Percentiles rank a stretch among this genome's conserved stretches.
Evolutionary conservation across 2,113 vertebrate species (phyloP).

Genomic region (Kryptolebias marmoratus): DNA sequence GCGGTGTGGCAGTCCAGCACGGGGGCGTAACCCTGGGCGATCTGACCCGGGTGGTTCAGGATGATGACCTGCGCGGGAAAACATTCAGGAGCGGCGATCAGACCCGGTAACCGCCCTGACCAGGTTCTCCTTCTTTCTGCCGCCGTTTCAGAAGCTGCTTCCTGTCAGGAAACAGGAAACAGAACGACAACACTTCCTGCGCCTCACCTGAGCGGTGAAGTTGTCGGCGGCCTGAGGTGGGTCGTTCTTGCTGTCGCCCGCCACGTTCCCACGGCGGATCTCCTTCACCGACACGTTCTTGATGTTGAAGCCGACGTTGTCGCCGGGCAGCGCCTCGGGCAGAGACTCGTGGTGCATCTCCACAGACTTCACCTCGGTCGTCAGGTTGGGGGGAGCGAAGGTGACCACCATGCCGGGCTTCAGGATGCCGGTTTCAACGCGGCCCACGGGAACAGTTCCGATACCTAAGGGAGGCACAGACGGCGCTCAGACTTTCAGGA

Average conservation of each 20-base stretch:
- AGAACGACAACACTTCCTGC: background rate
- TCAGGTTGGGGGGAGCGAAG: slow-evolving; percentile 82
- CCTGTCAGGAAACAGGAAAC: background rate
- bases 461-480: slow-evolving; percentile 71
- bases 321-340: slow-evolving; percentile 79
- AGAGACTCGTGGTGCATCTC: slow-evolving; percentile 86
- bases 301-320: slow-evolving; percentile 84
- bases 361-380: slow-evolving; percentile 86
- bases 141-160: background rate
- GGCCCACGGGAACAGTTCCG: slow-evolving; percentile 83
- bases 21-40: slow-evolving; percentile 79
- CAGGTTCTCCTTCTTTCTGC: background rate
- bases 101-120: too few relatives aligned
- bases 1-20: slow-evolving; percentile 83
- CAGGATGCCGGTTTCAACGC: slow-evolving; percentile 82
- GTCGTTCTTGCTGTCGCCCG: slow-evolving; percentile 86
- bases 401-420: slow-evolving; percentile 85
- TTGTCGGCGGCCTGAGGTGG: slow-evolving; percentile 76
- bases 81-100: background rate
- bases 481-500: background rate
- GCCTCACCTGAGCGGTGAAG: slow-evolving; percentile 81
- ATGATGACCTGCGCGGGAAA: slow-evolving; percentile 76
- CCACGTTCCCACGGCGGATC: slow-evolving; percentile 82
- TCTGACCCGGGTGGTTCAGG: slow-evolving; percentile 81
- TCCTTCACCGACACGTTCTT: slow-evolving; percentile 86